These are phyloP conservation scores for Brachypteracias leptosomus DNA, from an alignment of 2,113 vertebrate genomes.

Conservation along the genomic window DNA sequence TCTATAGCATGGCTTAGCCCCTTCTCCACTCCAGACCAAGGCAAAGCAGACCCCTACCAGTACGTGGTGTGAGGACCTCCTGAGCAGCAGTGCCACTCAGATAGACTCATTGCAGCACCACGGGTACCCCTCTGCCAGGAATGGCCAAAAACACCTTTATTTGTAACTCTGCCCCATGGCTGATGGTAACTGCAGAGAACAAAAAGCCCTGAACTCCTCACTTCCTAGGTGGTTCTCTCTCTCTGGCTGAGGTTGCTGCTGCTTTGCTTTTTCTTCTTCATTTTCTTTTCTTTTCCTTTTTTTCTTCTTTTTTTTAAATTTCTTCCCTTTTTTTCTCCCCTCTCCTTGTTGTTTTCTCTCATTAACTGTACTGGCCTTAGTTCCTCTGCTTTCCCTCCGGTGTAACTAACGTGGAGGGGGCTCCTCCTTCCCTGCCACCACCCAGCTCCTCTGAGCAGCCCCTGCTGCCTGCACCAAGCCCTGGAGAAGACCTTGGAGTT, in stretches of 20 bases:
- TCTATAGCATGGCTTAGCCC: constrained; percentile 96
- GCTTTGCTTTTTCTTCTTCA: background rate
- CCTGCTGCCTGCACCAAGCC: constrained; percentile 31
- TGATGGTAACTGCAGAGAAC: constrained; percentile 75
- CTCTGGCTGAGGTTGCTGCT: constrained; percentile 69
- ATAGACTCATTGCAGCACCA: constrained; percentile 64
- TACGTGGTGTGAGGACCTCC: constrained; percentile 91
- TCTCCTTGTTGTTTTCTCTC: background rate
- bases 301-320: background rate
- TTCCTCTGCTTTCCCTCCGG: constrained; percentile 72
- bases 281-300: background rate
- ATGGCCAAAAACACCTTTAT: constrained; percentile 71
- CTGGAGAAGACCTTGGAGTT: constrained; percentile 45
- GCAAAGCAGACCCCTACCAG: constrained; percentile 95
- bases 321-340: too few species aligned
- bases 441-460: constrained; percentile 34
- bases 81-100: constrained; percentile 71
- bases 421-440: constrained; percentile 19
- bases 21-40: constrained; percentile 91
- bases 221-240: constrained; percentile 61
- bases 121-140: constrained; percentile 67
- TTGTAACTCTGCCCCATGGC: too few species aligned
- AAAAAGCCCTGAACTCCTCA: constrained; percentile 69
- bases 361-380: constrained; percentile 73
- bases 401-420: constrained; percentile 66